A percentile compares a stretch with the other conserved stretches of the same genome.
These are phyloP conservation scores for Protomyctophum bolini DNA, from an alignment of 2,113 vertebrate genomes.

Conservation along the genomic window DNA sequence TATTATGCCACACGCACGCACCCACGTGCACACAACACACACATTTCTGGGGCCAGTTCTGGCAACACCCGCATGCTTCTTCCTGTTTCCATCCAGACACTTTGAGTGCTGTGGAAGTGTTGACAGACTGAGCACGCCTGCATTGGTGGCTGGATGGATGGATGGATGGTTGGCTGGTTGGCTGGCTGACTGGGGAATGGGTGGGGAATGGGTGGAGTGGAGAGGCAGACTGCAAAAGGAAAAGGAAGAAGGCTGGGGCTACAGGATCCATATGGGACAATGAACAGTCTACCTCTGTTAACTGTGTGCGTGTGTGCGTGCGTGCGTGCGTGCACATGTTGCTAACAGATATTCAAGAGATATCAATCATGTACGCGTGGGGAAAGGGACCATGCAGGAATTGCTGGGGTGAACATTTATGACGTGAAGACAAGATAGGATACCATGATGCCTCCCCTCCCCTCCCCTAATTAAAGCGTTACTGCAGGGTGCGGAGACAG, in stretches of 20 bases:
- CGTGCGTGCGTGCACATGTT: slow-evolving; percentile 41
- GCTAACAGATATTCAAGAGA: slow-evolving; percentile 40
- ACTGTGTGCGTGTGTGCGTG: slow-evolving; percentile 19
- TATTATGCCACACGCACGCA: slow-evolving; percentile 40
- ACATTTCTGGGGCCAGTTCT: slow-evolving; percentile 41
- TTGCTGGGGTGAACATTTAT: slow-evolving; percentile 39
- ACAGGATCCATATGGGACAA: slow-evolving; percentile 41
- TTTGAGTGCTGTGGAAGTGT: slow-evolving; percentile 62
- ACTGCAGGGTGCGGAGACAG: slow-evolving; percentile 68
- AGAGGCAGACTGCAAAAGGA: slow-evolving; percentile 31
- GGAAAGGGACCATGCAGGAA: slow-evolving; percentile 18
- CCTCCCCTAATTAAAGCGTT: slow-evolving; percentile 70
- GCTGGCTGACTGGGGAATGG: slow-evolving; percentile 48
- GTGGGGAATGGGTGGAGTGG: slow-evolving; percentile 31
- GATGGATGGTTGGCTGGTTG: slow-evolving; percentile 39
- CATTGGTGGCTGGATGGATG: neutral
- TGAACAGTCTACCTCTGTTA: slow-evolving; percentile 31
- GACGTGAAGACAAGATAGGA: slow-evolving; percentile 58
- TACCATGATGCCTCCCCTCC: slow-evolving; percentile 48
- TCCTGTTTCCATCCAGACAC: slow-evolving; percentile 67
- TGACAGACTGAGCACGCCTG: slow-evolving; percentile 73
- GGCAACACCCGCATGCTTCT: slow-evolving; percentile 45
- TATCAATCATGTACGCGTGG: slow-evolving; percentile 25
- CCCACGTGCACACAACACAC: neutral
- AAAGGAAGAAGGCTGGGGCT: slow-evolving; percentile 47